phyloP scores from a whole-genome alignment of 1,140 invertebrate genomes.

The Phenacoccus solenopsis region DNA sequence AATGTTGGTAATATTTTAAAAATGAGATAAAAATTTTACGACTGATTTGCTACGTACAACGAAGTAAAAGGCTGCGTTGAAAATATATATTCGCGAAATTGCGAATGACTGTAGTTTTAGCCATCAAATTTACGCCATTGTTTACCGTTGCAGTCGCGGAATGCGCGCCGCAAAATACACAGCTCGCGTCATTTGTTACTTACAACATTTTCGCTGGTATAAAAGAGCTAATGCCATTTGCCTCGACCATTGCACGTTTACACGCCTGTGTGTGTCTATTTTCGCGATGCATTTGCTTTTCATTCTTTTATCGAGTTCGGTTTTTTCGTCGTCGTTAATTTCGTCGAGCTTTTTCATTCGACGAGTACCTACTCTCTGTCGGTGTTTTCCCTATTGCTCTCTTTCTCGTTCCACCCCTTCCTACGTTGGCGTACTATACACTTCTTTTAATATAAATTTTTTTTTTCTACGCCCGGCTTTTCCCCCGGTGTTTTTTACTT shows the following conservation, averaged over 20 bases:
- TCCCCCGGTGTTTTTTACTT: background rate
- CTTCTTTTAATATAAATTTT: background rate
- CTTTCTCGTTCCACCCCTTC: too few relatives aligned
- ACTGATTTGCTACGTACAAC: background rate
- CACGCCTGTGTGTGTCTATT: background rate
- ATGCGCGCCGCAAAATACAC: background rate
- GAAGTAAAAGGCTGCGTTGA: background rate
- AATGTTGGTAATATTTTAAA: conserved; percentile 2
- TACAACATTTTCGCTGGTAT: background rate
- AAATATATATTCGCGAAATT: too few relatives aligned
- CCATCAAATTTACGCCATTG: background rate
- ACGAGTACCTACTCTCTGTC: too few relatives aligned
- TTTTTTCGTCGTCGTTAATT: background rate
- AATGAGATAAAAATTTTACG: background rate
- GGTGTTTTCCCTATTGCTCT: too few relatives aligned
- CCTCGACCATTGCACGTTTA: background rate
- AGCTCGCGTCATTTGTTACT: background rate
- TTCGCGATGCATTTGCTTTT: background rate
- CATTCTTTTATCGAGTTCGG: conserved; percentile 1
- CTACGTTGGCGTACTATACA: background rate
- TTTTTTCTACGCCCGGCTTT: too few relatives aligned
- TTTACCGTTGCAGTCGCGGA: background rate
- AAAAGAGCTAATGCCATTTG: background rate
- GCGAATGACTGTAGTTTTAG: background rate
- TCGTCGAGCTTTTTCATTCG: background rate